These are phyloP conservation scores for Synaphobranchus kaupii DNA, from an alignment of 2,797 vertebrate genomes.

Conservation along the genomic window DNA sequence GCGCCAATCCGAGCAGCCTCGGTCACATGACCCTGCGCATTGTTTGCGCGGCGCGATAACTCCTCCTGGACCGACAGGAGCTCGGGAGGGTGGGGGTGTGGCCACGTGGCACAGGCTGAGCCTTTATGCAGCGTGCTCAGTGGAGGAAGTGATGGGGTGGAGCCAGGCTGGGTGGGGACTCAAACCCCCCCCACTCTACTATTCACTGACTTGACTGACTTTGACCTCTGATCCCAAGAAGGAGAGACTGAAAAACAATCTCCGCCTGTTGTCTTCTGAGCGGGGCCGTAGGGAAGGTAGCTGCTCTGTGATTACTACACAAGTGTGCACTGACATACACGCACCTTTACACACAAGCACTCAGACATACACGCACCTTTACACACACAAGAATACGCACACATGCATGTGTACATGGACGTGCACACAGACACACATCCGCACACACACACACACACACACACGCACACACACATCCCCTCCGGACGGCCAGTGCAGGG, in stretches of 20 bases:
- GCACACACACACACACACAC: background rate
- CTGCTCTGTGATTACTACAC: background rate
- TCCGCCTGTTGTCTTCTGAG: background rate
- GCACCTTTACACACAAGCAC: background rate
- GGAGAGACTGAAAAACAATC: background rate
- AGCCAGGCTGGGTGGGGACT: no score
- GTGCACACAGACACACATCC: background rate
- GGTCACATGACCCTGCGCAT: background rate
- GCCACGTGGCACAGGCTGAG: background rate
- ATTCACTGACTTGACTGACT: background rate
- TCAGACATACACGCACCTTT: background rate
- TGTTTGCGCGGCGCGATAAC: background rate
- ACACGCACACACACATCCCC: no score
- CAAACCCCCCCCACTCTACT: background rate
- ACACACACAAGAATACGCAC: background rate
- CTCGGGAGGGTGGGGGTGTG: no score
- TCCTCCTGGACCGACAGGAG: background rate
- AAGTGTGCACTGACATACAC: background rate
- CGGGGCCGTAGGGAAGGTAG: background rate
- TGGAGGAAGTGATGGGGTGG: no score
- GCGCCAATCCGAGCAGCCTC: background rate
- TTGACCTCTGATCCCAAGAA: background rate
- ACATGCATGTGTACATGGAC: background rate
- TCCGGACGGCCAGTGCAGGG: no score
- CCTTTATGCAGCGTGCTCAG: background rate